phyloP scores from a whole-genome alignment of 2,113 vertebrate species.

The Calypte anna region DNA sequence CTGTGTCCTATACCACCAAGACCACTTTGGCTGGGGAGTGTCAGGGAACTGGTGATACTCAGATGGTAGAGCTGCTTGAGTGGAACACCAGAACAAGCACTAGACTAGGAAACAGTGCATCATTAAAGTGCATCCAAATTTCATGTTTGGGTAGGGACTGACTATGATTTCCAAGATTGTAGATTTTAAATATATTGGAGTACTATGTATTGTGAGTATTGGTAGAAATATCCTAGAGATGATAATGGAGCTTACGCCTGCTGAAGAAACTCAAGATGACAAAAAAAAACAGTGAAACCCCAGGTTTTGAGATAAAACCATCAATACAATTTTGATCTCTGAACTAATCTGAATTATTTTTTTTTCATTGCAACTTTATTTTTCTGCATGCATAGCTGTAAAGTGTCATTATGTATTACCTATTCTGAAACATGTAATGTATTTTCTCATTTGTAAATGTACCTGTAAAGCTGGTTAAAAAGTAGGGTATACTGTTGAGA shows the following conservation, averaged over 20 bases:
- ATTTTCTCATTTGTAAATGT: slow-evolving; percentile 25
- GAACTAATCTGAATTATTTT: background rate
- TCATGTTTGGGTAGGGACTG: background rate
- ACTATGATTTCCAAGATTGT: background rate
- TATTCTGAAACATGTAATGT: background rate
- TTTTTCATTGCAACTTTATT: background rate
- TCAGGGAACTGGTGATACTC: background rate
- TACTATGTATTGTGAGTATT: background rate
- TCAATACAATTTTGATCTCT: background rate
- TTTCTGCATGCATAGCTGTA: background rate
- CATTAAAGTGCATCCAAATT: background rate
- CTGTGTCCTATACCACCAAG: background rate
- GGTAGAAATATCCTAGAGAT: background rate
- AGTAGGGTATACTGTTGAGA: background rate
- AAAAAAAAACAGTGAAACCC: background rate
- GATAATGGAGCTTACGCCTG: background rate
- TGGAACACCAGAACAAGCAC: background rate
- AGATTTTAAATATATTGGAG: background rate
- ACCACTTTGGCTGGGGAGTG: background rate
- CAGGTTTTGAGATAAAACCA: background rate
- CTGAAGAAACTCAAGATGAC: background rate
- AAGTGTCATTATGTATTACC: background rate
- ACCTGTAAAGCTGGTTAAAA: slow-evolving; percentile 14
- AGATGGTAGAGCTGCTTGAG: background rate
- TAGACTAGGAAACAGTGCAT: background rate